Conservation (phyloP, 2,113 vertebrate genomes). For the Nettapus auritus region DNA sequence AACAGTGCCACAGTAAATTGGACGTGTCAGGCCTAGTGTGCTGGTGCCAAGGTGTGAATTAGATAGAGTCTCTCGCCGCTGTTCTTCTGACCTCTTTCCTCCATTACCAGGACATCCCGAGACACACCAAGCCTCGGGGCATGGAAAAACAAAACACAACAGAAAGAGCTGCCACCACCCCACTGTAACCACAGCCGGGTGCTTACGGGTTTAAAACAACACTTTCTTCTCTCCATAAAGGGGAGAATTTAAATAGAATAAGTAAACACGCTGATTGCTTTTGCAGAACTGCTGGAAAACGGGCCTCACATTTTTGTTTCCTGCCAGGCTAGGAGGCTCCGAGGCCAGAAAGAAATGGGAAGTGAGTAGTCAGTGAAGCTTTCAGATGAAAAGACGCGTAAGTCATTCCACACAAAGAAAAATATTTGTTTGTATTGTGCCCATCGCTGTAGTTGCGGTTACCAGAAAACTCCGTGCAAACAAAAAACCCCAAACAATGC, state of each 20-base stretch:
- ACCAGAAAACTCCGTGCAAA: background rate
- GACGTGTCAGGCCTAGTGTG: constrained; percentile 56
- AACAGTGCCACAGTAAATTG: constrained; percentile 72
- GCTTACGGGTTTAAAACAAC: background rate
- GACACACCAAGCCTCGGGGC: constrained; percentile 13
- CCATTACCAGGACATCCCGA: constrained; percentile 22
- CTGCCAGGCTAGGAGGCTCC: background rate
- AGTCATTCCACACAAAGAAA: constrained; percentile 27
- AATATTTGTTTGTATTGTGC: background rate
- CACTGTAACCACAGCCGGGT: background rate
- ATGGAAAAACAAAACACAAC: background rate
- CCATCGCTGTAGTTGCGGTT: background rate
- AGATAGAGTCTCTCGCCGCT: constrained; percentile 30
- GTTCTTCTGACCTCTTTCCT: constrained; percentile 51
- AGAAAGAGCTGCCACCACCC: background rate
- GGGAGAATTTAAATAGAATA: background rate
- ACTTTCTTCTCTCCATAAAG: background rate
- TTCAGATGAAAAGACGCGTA: background rate
- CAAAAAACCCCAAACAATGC: background rate
- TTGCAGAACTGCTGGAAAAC: background rate
- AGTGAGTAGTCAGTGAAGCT: background rate
- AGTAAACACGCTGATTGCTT: background rate
- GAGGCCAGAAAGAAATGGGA: background rate
- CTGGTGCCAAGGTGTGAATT: constrained; percentile 76
- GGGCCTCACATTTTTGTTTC: background rate